Evolutionary conservation across 2,113 vertebrate species (phyloP).

Genomic region (Aleadryas rufinucha): DNA sequence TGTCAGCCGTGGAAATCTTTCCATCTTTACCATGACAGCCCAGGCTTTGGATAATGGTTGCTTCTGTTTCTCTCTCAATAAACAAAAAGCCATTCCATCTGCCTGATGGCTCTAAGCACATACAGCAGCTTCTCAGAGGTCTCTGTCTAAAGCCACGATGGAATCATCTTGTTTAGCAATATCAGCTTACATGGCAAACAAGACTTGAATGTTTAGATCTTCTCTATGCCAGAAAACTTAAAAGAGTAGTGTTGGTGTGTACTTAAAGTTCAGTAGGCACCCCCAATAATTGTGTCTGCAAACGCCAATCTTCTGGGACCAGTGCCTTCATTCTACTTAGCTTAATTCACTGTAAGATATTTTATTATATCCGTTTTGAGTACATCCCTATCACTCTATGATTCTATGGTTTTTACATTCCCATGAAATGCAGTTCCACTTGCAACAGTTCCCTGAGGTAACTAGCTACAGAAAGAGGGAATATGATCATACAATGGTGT

Average conservation of each 20-base stretch:
- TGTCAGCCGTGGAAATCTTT: neutral
- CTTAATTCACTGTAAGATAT: neutral
- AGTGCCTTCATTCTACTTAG: neutral
- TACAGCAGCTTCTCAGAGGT: neutral
- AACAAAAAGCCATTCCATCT: neutral
- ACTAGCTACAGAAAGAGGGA: slow-evolving; percentile 10
- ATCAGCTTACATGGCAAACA: neutral
- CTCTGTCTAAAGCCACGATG: neutral
- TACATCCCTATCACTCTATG: accelerated
- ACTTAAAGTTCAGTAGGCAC: neutral
- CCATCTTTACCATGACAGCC: neutral
- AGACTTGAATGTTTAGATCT: neutral
- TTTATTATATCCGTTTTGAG: neutral
- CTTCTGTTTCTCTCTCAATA: neutral
- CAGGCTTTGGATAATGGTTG: neutral
- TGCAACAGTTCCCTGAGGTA: neutral
- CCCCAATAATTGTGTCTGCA: neutral
- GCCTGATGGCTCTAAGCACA: neutral
- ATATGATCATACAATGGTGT: neutral
- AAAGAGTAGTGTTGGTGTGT: neutral
- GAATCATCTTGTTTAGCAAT: neutral
- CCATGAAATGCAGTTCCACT: neutral
- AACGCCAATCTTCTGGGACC: neutral
- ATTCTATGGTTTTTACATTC: neutral
- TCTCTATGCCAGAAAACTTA: neutral